These are phyloP conservation scores for Pyrochroa serraticornis DNA, from an alignment of 2,888 invertebrate genomes.

Conservation along the genomic window DNA sequence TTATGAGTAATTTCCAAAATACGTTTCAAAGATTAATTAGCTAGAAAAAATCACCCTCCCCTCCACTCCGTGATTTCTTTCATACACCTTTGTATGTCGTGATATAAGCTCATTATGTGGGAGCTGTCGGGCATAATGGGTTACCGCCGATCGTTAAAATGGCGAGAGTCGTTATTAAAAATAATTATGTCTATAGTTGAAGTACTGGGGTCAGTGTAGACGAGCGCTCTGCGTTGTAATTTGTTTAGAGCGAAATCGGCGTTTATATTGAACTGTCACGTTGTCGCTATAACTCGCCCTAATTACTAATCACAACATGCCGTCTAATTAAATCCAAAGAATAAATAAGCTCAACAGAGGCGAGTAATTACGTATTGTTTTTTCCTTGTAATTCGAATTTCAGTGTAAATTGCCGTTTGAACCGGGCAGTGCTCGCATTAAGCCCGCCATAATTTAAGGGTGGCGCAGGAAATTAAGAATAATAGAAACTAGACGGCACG, in stretches of 20 bases:
- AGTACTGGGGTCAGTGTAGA: too few relatives aligned
- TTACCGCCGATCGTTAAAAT: too few relatives aligned
- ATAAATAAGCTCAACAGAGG: slow-evolving; percentile 21
- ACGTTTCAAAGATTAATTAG: too few relatives aligned
- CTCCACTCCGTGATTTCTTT: too few relatives aligned
- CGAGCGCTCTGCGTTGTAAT: slow-evolving; percentile 10
- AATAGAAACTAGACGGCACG: slow-evolving; percentile 40
- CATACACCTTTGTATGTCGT: too few relatives aligned
- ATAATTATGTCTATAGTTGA: too few relatives aligned
- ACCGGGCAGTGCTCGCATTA: slow-evolving; percentile 38
- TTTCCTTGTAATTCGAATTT: slow-evolving; percentile 21
- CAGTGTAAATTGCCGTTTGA: slow-evolving; percentile 27
- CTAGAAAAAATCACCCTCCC: too few relatives aligned
- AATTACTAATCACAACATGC: slow-evolving; percentile 37
- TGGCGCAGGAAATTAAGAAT: slow-evolving; percentile 42
- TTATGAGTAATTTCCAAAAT: too few relatives aligned
- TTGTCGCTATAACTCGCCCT: slow-evolving; percentile 32
- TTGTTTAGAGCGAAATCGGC: slow-evolving; percentile 16
- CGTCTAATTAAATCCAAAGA: slow-evolving; percentile 40
- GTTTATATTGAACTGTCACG: slow-evolving; percentile 29
- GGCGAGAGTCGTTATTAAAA: too few relatives aligned
- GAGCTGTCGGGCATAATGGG: too few relatives aligned
- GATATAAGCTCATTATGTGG: too few relatives aligned
- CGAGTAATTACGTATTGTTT: slow-evolving; percentile 22
- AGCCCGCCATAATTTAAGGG: slow-evolving; percentile 42